A percentile compares a stretch with the other conserved stretches of the same genome.
Conservation (phyloP, 2,797 vertebrate genomes). For the Acanthurus lineatus region DNA sequence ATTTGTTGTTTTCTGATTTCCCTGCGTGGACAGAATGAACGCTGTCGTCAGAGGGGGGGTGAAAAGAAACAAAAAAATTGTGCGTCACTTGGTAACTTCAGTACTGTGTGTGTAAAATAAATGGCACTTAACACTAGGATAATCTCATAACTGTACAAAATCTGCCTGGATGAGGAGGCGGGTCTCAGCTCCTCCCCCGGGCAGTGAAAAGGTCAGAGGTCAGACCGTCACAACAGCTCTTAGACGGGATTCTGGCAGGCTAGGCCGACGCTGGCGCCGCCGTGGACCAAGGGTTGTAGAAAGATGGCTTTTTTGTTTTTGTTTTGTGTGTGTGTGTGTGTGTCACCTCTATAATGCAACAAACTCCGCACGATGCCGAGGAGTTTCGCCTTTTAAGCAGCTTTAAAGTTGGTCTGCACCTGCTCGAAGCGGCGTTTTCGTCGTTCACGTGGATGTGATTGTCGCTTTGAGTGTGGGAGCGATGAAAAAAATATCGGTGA, state of each 20-base stretch:
- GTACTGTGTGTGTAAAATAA: conserved; percentile 83
- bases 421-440: conserved; percentile 60
- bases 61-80: conserved; percentile 66
- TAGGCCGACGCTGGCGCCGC: conserved; percentile 38
- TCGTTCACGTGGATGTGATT: conserved; percentile 74
- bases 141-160: conserved; percentile 83
- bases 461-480: conserved; percentile 74
- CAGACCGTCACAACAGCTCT: conserved; percentile 70
- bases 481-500: conserved; percentile 56
- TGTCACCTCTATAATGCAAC: conserved; percentile 65
- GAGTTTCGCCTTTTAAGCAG: conserved; percentile 68
- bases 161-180: conserved; percentile 67
- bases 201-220: conserved; percentile 76
- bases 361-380: conserved; percentile 56
- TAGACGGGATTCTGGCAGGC: conserved; percentile 47
- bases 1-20: conserved; percentile 62
- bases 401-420: conserved; percentile 66
- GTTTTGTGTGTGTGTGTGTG: too few relatives aligned
- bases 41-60: conserved; percentile 51
- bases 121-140: conserved; percentile 89
- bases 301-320: conserved; percentile 68
- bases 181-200: conserved; percentile 52
- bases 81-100: conserved; percentile 85
- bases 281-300: conserved; percentile 54
- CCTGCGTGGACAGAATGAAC: conserved; percentile 69